These are phyloP conservation scores for Toxotes chatareus DNA, from an alignment of 2,113 vertebrate genomes.

Conservation along the genomic window DNA sequence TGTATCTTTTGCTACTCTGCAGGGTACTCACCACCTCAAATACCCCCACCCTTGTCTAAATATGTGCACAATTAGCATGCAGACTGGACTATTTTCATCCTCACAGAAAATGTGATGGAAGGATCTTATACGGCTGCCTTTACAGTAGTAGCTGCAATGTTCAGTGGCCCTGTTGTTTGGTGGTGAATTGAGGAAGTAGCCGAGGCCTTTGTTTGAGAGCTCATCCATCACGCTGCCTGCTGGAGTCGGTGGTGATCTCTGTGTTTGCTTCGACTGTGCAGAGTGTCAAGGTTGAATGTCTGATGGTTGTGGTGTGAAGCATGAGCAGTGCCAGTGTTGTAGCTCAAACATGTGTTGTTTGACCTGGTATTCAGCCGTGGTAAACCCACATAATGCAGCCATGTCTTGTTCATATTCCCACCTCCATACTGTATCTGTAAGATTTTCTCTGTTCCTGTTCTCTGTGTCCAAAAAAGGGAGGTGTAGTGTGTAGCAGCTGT, in stretches of 20 bases:
- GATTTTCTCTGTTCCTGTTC: background rate
- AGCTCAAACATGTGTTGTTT: constrained; percentile 6
- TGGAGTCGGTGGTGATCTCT: constrained; percentile 43
- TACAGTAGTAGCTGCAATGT: constrained; percentile 25
- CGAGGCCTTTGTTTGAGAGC: constrained; percentile 48
- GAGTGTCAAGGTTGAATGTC: constrained; percentile 50
- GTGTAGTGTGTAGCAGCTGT: background rate
- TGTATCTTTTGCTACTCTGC: background rate
- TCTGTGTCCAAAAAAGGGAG: background rate
- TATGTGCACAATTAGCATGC: constrained; percentile 10
- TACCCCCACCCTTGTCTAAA: background rate
- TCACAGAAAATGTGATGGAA: background rate
- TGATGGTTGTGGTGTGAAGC: constrained; percentile 44
- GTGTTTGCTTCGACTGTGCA: constrained; percentile 53
- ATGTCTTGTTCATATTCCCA: constrained; percentile 20
- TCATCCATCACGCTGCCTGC: constrained; percentile 66
- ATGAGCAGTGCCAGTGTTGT: constrained; percentile 20
- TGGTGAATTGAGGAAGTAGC: constrained; percentile 29
- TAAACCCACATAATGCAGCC: background rate
- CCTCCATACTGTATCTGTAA: background rate
- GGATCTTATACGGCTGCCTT: constrained; percentile 1
- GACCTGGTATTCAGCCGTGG: background rate
- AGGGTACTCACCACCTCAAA: background rate
- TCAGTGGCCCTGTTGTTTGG: constrained; percentile 8
- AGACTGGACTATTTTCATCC: constrained; percentile 30